Percentiles rank a stretch among this genome's conserved stretches.
Evolutionary conservation across 2,888 invertebrate genomes (phyloP).

Genomic region (Dascillus cervinus): DNA sequence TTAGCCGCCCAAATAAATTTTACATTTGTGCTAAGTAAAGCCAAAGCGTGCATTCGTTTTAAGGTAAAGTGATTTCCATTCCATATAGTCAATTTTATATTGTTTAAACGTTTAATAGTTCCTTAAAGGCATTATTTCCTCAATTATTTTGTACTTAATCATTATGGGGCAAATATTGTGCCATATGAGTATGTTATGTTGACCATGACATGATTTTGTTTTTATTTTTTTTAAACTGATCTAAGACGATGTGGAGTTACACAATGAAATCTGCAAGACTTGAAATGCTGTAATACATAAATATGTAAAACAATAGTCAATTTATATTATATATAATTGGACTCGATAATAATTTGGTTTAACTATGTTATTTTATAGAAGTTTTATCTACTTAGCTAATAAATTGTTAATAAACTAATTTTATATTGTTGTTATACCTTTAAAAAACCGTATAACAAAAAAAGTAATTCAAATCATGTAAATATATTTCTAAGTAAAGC

Average conservation of each 20-base stretch:
- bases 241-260: no score
- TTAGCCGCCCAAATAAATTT: slow-evolving; percentile 12
- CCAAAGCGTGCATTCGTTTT: no score
- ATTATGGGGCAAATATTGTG: slow-evolving; percentile 23
- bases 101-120: slow-evolving; percentile 16
- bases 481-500: slow-evolving; percentile 18
- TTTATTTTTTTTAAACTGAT: slow-evolving; percentile 2
- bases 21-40: slow-evolving; percentile 9
- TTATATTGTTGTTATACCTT: slow-evolving; percentile 14
- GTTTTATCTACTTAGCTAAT: slow-evolving; percentile 5
- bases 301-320: slow-evolving; percentile 4
- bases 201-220: slow-evolving; percentile 9
- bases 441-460: slow-evolving; percentile 17
- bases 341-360: slow-evolving; percentile 14
- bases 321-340: slow-evolving; percentile 13
- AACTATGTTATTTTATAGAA: slow-evolving; percentile 20
- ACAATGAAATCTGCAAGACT: no score
- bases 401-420: slow-evolving; percentile 8
- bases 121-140: slow-evolving; percentile 21
- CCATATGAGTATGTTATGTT: slow-evolving; percentile 18
- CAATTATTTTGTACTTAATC: slow-evolving; percentile 22
- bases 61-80: no score
- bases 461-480: slow-evolving; percentile 17
- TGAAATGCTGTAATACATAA: slow-evolving; percentile 8
- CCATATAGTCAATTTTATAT: slow-evolving; percentile 15